Percentiles rank a stretch among this genome's conserved stretches.
Evolutionary conservation across 2,797 vertebrate species (phyloP).

Genomic region (Sebastes wilsoni): DNA sequence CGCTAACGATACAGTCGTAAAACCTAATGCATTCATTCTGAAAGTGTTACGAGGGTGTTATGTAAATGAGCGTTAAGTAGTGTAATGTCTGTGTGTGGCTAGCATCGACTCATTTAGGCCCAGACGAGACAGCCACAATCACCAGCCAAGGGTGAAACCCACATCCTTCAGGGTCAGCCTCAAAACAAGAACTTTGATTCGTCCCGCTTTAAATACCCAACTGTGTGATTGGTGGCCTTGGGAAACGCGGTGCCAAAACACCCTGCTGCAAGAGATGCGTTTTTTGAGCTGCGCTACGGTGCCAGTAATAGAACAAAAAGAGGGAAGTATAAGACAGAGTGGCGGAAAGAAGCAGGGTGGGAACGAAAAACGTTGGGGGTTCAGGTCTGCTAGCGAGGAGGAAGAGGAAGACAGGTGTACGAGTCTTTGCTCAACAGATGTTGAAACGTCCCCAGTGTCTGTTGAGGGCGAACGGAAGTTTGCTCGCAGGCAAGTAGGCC

Average conservation of each 20-base stretch:
- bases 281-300: neutral
- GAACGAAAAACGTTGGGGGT: conserved; percentile 33
- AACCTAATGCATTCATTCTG: conserved; percentile 24
- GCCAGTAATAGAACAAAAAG: conserved; percentile 49
- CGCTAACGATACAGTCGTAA: conserved; percentile 3
- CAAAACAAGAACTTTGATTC: conserved; percentile 80
- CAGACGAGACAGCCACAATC: conserved; percentile 81
- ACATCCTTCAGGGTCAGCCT: conserved; percentile 81
- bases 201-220: conserved; percentile 59
- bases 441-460: conserved; percentile 76
- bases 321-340: conserved; percentile 57
- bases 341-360: conserved; percentile 45
- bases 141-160: conserved; percentile 79
- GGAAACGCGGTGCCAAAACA: conserved; percentile 16
- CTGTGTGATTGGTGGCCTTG: conserved; percentile 64
- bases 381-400: conserved; percentile 65
- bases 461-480: conserved; percentile 78
- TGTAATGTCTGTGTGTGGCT: conserved; percentile 59
- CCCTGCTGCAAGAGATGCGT: conserved; percentile 25
- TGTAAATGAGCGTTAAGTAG: conserved; percentile 48
- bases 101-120: conserved; percentile 60
- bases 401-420: conserved; percentile 84
- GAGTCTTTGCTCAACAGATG: conserved; percentile 78
- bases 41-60: conserved; percentile 36
- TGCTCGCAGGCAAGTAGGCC: conserved; percentile 62